These are phyloP conservation scores for Poicephalus gulielmi DNA, from an alignment of 2,113 vertebrate species.

Conservation along the genomic window DNA sequence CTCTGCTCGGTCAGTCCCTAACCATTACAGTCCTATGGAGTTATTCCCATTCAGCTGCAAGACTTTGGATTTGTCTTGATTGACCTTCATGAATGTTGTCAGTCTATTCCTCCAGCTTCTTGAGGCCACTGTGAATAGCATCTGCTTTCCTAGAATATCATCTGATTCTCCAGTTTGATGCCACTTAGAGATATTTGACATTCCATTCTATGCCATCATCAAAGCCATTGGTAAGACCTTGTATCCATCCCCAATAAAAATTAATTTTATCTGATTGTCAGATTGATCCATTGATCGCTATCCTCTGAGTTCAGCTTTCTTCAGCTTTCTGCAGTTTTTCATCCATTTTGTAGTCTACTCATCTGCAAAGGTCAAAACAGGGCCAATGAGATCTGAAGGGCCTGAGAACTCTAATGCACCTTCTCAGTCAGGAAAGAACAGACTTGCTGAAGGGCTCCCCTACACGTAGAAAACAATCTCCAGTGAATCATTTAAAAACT, in stretches of 20 bases:
- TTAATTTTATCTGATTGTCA: not conserved
- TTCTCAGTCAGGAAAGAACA: not conserved
- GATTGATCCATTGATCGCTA: not conserved
- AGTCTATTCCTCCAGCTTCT: not conserved
- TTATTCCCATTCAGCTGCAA: not conserved
- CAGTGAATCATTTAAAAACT: not conserved
- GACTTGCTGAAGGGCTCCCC: not conserved
- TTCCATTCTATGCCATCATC: not conserved
- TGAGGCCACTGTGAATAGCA: not conserved
- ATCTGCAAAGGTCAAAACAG: not conserved
- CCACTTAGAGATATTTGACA: not conserved
- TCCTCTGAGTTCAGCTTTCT: not conserved
- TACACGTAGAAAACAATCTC: not conserved
- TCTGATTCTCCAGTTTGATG: accelerated
- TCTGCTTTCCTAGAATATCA: not conserved
- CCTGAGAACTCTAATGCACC: not conserved
- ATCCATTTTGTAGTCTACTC: not conserved
- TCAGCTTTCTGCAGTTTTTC: not conserved
- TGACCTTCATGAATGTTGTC: not conserved
- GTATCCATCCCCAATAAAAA: not conserved
- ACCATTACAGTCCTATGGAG: not conserved
- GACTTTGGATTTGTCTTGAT: not conserved
- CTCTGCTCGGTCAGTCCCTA: not conserved
- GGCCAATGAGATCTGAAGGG: not conserved
- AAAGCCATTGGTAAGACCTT: not conserved